Evolutionary conservation across 2,113 vertebrate species (phyloP).

Genomic region (Ceyx margarethae): DNA sequence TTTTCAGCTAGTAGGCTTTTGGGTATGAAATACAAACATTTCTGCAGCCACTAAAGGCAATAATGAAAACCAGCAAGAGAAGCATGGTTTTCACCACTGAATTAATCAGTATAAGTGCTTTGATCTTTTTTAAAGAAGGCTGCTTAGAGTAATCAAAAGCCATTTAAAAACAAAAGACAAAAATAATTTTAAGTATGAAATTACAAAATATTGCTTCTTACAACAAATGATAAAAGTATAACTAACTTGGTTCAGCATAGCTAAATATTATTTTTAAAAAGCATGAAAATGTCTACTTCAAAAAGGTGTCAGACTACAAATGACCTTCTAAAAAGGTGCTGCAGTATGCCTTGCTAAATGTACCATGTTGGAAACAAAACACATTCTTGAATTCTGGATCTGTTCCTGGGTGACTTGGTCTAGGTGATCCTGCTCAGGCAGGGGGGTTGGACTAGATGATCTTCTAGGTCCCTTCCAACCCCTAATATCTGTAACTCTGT

Average conservation of each 20-base stretch:
- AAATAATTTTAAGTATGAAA: slow-evolving; percentile 74
- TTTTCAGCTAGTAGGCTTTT: slow-evolving; percentile 10
- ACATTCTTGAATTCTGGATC: not conserved
- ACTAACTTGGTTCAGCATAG: slow-evolving; percentile 67
- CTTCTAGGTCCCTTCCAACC: too few relatives aligned
- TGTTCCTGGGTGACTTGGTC: too few relatives aligned
- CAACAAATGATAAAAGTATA: slow-evolving; percentile 69
- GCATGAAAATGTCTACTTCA: slow-evolving; percentile 66
- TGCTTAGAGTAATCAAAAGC: slow-evolving; percentile 68
- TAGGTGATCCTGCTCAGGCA: too few relatives aligned
- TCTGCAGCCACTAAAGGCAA: slow-evolving; percentile 7
- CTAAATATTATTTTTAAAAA: slow-evolving; percentile 68
- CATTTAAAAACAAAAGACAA: slow-evolving; percentile 72
- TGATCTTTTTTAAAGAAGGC: slow-evolving; percentile 37
- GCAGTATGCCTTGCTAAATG: slow-evolving; percentile 43
- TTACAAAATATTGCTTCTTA: slow-evolving; percentile 76
- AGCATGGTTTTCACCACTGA: slow-evolving; percentile 35
- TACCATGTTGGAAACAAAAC: slow-evolving; percentile 58
- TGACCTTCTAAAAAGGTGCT: slow-evolving; percentile 59
- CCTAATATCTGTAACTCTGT: too few relatives aligned
- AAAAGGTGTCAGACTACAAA: slow-evolving; percentile 62
- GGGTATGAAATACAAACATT: not conserved
- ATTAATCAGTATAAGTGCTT: slow-evolving; percentile 41
- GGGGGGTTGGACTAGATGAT: too few relatives aligned
- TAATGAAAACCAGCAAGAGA: slow-evolving; percentile 12